Evolutionary conservation across 2,113 vertebrate species (phyloP).

Genomic region (Indicator indicator): DNA sequence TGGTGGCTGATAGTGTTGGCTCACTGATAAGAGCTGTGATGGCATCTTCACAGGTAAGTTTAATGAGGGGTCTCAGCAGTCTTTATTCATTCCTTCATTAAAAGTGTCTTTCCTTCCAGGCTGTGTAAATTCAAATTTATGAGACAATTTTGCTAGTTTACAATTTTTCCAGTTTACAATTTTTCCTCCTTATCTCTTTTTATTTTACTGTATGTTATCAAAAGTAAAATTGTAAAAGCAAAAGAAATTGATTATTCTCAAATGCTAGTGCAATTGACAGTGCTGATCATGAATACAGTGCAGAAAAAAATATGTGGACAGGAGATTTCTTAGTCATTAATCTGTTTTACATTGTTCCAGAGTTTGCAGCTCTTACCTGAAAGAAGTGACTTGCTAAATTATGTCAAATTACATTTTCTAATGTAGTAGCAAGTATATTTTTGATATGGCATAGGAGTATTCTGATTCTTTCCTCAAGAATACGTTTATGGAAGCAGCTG

Average conservation of each 20-base stretch:
- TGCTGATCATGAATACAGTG: not conserved
- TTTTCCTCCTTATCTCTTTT: not conserved
- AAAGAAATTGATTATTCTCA: not conserved
- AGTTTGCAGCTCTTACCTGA: not conserved
- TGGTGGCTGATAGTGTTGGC: rapidly evolving
- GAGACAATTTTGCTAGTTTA: not conserved
- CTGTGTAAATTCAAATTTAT: not conserved
- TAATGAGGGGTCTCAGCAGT: not conserved
- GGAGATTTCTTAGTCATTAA: not conserved
- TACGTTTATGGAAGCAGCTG: not conserved
- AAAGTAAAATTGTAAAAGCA: not conserved
- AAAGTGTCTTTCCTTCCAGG: not conserved
- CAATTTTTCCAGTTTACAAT: not conserved
- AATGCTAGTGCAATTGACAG: not conserved
- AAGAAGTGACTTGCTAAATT: not conserved
- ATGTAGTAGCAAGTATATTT: not conserved
- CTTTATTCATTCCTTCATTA: not conserved
- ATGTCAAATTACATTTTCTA: not conserved
- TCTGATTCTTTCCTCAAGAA: not conserved
- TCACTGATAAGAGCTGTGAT: not conserved
- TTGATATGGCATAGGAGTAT: not conserved
- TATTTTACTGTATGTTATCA: not conserved
- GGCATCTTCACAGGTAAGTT: not conserved
- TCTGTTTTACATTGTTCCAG: not conserved
- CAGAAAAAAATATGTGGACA: not conserved